Evolutionary conservation across 2,797 vertebrate species (phyloP), one percentile per base, ranked within the genome.

Genomic region (Ataeniobius toweri): DNA sequence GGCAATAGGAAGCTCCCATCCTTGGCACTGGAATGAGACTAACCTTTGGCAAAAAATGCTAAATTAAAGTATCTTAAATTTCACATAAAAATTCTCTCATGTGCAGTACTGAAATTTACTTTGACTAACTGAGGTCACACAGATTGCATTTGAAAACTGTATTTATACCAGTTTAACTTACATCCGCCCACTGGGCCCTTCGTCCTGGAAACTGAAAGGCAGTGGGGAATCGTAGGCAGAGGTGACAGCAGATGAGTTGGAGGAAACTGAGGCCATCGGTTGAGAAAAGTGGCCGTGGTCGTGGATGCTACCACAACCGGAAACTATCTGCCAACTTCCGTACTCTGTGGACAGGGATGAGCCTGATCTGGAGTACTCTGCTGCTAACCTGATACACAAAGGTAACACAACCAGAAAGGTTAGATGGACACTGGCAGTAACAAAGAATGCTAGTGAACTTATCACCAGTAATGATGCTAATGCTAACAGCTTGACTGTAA

Each of bases 241-340:
- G n/a, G 90, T 82, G 0, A 83, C 80, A 26, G 87, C 74, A 36
- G 91, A 93, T 0, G 89, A 89, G 74, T 78, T 71, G 41, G 91
- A 85, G 58, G 90, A 89, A 61, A 86, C 76, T 0, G 89, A 88
- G 74, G 92, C 76, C 80, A 74, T 58, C 26, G 92, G 92, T 2
- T 81, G 91, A 75, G 94, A 96, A 92, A 97, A 96, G 91, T 94
- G 94, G 90, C 94, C 90, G 89, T 96, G 96, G 93, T 99, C 98
- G 77, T 97, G 97, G 95, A 99, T 97, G 93, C 98, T 99, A 92
- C 98, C 98, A 92, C 97, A 98, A 91, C 98, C 98, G 31, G 98
- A 98, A 84, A 99, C 98, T 92, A 99, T 96, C 96, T 99, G 98
- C 98, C 98, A 99, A 93, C 98, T 99, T 91, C 98, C 98, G 92